Percentiles rank a stretch among this genome's conserved stretches.
phyloP scores from a whole-genome alignment of 2,113 vertebrate species.

The Gadus macrocephalus region DNA sequence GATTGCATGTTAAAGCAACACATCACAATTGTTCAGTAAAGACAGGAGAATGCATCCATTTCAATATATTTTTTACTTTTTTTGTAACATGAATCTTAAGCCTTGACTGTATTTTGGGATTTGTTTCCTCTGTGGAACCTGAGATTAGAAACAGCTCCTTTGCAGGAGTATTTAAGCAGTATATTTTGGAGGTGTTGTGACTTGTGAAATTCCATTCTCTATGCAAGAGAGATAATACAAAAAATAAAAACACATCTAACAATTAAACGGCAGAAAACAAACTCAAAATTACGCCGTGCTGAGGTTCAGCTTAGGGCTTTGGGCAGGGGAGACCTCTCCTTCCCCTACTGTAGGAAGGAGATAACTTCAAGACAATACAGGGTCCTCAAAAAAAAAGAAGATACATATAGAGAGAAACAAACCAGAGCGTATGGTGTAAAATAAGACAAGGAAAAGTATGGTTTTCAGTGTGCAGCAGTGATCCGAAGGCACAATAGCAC shows the following conservation, averaged over 20 bases:
- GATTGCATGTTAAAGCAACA: background rate
- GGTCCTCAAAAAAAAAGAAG: no score
- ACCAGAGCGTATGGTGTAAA: constrained; percentile 37
- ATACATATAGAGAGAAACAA: background rate
- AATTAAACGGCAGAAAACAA: constrained; percentile 49
- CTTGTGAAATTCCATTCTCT: constrained; percentile 50
- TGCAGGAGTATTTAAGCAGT: constrained; percentile 60
- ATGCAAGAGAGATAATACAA: constrained; percentile 42
- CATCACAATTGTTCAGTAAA: constrained; percentile 18
- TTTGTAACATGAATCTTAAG: constrained; percentile 71
- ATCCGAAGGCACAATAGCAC: constrained; percentile 73
- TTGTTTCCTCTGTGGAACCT: constrained; percentile 76
- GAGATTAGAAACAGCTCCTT: constrained; percentile 72
- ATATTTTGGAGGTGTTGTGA: constrained; percentile 63
- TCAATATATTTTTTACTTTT: constrained; percentile 70
- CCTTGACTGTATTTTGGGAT: constrained; percentile 62
- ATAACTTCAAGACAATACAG: constrained; percentile 27
- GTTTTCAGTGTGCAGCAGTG: constrained; percentile 62
- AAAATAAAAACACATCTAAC: constrained; percentile 39
- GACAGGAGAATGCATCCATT: constrained; percentile 54
- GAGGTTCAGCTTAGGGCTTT: constrained; percentile 57
- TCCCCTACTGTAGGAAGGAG: constrained; percentile 55
- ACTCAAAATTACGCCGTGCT: constrained; percentile 56
- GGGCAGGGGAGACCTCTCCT: constrained; percentile 51
- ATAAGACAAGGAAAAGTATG: constrained; percentile 56